Conservation (phyloP, 2,113 vertebrate genomes). For the Aegithalos caudatus region DNA sequence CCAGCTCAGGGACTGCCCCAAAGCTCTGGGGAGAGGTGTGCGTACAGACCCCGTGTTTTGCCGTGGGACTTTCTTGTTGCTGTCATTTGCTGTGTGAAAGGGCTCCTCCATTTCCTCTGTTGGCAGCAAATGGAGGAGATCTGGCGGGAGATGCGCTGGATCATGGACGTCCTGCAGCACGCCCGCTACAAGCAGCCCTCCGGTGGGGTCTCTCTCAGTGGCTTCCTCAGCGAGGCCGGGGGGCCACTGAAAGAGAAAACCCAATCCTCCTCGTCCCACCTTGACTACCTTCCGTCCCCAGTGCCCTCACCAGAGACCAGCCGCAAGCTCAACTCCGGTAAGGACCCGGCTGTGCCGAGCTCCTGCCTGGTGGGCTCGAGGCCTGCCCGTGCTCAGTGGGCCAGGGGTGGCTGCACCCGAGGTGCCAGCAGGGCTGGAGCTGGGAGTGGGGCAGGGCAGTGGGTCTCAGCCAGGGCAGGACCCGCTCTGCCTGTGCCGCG, state of each 20-base stretch:
- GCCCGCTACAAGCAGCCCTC: conserved; percentile 89
- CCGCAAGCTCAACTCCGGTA: conserved; percentile 79
- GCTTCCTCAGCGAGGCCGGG: conserved; percentile 78
- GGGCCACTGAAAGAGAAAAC: conserved; percentile 71
- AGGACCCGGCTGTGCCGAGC: neutral
- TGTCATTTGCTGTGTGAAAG: neutral
- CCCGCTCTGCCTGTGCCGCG: neutral
- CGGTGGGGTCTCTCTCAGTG: conserved; percentile 78
- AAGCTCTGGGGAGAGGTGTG: neutral
- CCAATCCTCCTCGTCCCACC: conserved; percentile 78
- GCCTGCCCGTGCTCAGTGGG: fast-evolving
- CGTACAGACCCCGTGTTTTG: neutral
- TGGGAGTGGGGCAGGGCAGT: fast-evolving
- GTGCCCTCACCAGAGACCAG: conserved; percentile 79
- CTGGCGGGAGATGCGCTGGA: conserved; percentile 90
- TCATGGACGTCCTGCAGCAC: conserved; percentile 87
- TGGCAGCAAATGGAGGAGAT: conserved; percentile 90
- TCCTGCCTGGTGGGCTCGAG: neutral
- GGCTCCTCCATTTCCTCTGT: neutral
- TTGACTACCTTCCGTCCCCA: conserved; percentile 83
- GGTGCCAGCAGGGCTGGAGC: neutral
- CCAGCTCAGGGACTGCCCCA: neutral
- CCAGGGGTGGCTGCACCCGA: fast-evolving
- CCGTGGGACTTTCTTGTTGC: neutral
- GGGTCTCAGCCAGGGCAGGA: fast-evolving